Evolutionary conservation across 92 coral and sea anemone genomes (phyloP), one percentile per base, ranked within the genome.

Genomic region (Epizoanthus rinbou): DNA sequence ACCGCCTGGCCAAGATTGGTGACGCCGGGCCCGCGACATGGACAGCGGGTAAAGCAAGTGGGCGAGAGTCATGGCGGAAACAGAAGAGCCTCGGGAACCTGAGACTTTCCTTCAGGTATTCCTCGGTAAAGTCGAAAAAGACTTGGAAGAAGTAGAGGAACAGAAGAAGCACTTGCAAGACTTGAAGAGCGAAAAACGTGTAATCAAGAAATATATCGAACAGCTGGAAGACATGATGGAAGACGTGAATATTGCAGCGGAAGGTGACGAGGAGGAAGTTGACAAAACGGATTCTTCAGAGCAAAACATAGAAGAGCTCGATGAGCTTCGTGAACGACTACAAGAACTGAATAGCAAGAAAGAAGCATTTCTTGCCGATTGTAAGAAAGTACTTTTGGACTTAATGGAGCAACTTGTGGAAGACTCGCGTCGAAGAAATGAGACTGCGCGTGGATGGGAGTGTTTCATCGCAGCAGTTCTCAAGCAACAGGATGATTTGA

Each of bases 181-280:
- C 72, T 43, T 78, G 71, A 78, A 78, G 45, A 78, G 52, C 41
- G 82, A 78, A 43, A 78, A 78, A 31, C 82, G 82, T 9, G 82
- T 78, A 15, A 78, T 78, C 64, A 78, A 78, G 57, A 78, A 78
- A 8, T 78, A 78, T 7, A 78, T 78, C 39, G 72, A 62, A 33
- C 63, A 19, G 9, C 71, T 78, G 37, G 82, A 78, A 62, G 82
- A 78, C 21, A 78, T 60, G 22, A 78, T 78, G 82, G 82, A 78
- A 57, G 66, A 78, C 31, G 60, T 68, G 33, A 35, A 54, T 33
- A 57, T 68, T 13, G 71, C 18, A 39, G 58, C 8, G 31, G 66
- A 65, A 11, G 19, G 54, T 15, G 57, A 65, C 28, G 66, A 78
- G 41, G 82, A n/a, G 39, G 50, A n/a, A 33, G 22, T 53, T 14